A percentile compares a stretch with the other conserved stretches of the same genome.
Conservation (phyloP, 2,113 vertebrate genomes). For the Nannospalax galili region DNA sequence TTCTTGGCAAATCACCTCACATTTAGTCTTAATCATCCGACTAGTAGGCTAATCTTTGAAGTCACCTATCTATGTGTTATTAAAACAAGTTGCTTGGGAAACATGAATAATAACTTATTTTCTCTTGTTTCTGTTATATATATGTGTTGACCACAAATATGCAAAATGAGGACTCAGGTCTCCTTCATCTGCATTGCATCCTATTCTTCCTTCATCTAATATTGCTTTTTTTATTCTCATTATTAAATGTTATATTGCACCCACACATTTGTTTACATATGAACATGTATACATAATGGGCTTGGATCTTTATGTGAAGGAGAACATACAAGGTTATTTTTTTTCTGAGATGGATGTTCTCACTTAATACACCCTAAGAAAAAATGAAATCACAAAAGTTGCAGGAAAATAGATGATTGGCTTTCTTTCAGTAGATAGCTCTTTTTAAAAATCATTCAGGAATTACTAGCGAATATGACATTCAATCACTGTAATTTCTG, state of each 20-base stretch:
- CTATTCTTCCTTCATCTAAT: too few relatives aligned
- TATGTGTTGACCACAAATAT: neutral
- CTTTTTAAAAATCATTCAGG: neutral
- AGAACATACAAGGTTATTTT: too few relatives aligned
- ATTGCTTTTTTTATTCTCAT: too few relatives aligned
- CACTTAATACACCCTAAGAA: too few relatives aligned
- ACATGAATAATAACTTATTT: conserved; percentile 16
- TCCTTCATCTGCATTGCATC: too few relatives aligned
- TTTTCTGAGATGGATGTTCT: too few relatives aligned
- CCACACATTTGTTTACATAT: too few relatives aligned
- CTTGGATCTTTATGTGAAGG: too few relatives aligned
- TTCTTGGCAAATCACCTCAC: neutral
- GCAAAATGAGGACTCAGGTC: neutral
- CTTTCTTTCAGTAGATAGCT: neutral
- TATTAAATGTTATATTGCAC: too few relatives aligned
- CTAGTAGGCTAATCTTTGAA: neutral
- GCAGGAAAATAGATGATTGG: neutral
- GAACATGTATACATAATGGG: too few relatives aligned
- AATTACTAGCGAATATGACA: neutral
- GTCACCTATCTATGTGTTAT: neutral
- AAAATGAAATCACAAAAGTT: too few relatives aligned
- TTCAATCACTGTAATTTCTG: neutral
- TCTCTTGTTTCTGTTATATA: neutral
- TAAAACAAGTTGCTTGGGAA: neutral
- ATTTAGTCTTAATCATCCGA: conserved; percentile 3